Conservation (phyloP, 2,888 invertebrate species). For the Nomada ferruginata region DNA sequence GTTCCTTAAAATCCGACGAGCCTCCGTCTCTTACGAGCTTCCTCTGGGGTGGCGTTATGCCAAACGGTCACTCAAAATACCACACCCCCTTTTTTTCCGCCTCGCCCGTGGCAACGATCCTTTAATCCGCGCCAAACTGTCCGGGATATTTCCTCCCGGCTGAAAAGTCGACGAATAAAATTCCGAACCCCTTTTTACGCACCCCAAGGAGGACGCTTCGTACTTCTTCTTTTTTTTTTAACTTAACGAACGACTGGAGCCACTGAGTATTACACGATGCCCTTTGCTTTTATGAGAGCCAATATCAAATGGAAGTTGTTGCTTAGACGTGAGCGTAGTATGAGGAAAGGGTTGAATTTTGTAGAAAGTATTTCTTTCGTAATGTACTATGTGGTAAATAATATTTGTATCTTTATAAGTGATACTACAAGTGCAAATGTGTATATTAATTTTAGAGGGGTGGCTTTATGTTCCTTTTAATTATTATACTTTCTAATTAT, state of each 20-base stretch:
- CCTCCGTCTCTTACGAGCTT: conserved; percentile 72
- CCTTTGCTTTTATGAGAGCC: neutral
- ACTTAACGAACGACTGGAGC: conserved; percentile 1
- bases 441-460: no score
- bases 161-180: conserved; percentile 38
- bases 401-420: no score
- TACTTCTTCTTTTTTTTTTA: neutral
- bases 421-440: no score
- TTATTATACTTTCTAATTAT: no score
- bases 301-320: neutral
- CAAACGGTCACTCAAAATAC: conserved; percentile 82
- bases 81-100: conserved; percentile 63
- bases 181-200: neutral
- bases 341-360: neutral
- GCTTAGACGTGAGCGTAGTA: neutral
- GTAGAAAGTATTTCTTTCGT: neutral
- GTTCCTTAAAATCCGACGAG: conserved; percentile 82
- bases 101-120: conserved; percentile 70
- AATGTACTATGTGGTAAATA: no score
- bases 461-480: no score
- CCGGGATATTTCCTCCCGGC: conserved; percentile 42
- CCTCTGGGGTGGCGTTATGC: conserved; percentile 80
- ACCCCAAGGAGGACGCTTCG: neutral
- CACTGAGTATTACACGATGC: neutral
- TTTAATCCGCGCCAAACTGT: conserved; percentile 71